Evolutionary conservation across 1,140 invertebrate genomes (phyloP), one percentile per base, ranked within the genome.

Genomic region (Brachionus rotundiformis): DNA sequence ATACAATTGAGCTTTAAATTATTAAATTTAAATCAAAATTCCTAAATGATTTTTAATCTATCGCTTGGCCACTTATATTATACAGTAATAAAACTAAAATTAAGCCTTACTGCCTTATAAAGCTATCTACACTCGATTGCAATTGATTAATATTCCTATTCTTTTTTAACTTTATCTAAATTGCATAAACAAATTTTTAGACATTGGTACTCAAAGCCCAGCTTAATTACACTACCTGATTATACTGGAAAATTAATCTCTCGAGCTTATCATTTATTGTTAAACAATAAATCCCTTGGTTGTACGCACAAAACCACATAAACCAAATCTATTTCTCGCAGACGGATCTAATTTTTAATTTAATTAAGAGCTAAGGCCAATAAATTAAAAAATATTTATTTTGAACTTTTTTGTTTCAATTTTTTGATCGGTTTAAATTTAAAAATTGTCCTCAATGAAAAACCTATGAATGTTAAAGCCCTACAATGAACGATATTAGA

Each of bases 21-120:
- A 73, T 73, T 73, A 44, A 73, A 73, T 44, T 73, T 73, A 73
- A 73, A 73, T 73, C 39, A 73, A n/a, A n/a, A 73, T 44, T 73
- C 68, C 36, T 31, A 73, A 73, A 44, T 41, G 68, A 73, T 73
- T 73, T 44, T 73, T 73, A 73, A 73, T 73, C 68, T 41, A n/a
- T 41, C 13, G 19, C 39, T 44, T 10, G 33, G 33, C 29, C 19
- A 25, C 19, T 73, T 73, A 36, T 71, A 36, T 36, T 71, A 36
- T 71, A 39, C 29, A 71, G 29, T 71, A 36, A 71, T 33, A 71
- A 71, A 71, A 71, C 29, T 36, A 16, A 71, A 73, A 73, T 73
- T 19, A 25, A 44, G 36, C 13, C 25, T 73, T 44, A 19, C 39
- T 73, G 36, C 65, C 33, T 54, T 54, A 25, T 54, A 6, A 7